Conservation (phyloP, 2,888 invertebrate species). For the Orchesella flavescens region DNA sequence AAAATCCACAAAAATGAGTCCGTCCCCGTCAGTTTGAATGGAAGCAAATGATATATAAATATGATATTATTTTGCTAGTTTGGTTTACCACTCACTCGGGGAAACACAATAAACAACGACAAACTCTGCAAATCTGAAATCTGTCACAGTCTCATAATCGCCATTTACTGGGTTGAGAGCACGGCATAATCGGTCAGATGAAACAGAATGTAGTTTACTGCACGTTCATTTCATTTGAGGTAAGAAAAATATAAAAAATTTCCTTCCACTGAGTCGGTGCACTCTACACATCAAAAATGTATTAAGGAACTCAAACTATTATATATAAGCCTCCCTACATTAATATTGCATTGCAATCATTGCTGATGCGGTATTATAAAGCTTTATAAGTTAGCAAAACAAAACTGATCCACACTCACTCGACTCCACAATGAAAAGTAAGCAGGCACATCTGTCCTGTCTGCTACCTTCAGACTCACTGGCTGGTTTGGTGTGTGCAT, state of each 20-base stretch:
- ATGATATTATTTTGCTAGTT: too few relatives aligned
- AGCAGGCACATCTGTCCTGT: slow-evolving; percentile 33
- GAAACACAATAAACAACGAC: slow-evolving; percentile 35
- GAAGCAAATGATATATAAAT: slow-evolving; percentile 3
- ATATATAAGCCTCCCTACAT: neutral
- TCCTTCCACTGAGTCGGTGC: too few relatives aligned
- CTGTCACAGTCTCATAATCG: slow-evolving; percentile 63
- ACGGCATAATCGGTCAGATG: slow-evolving; percentile 57
- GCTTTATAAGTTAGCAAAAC: neutral
- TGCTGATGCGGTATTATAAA: neutral
- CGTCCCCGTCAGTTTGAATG: neutral
- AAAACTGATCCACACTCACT: too few relatives aligned
- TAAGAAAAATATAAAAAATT: too few relatives aligned
- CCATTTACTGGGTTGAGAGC: slow-evolving; percentile 60
- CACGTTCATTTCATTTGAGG: neutral
- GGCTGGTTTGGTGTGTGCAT: too few relatives aligned
- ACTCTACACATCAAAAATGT: too few relatives aligned
- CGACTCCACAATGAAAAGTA: too few relatives aligned
- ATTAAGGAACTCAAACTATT: neutral
- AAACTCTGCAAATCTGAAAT: slow-evolving; percentile 43
- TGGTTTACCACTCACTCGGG: neutral
- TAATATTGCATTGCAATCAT: too few relatives aligned
- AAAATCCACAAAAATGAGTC: slow-evolving; percentile 7
- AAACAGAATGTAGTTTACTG: slow-evolving; percentile 20
- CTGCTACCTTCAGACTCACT: neutral